phyloP scores from a whole-genome alignment of 2,113 vertebrate genomes.

The Xerus inauris region DNA sequence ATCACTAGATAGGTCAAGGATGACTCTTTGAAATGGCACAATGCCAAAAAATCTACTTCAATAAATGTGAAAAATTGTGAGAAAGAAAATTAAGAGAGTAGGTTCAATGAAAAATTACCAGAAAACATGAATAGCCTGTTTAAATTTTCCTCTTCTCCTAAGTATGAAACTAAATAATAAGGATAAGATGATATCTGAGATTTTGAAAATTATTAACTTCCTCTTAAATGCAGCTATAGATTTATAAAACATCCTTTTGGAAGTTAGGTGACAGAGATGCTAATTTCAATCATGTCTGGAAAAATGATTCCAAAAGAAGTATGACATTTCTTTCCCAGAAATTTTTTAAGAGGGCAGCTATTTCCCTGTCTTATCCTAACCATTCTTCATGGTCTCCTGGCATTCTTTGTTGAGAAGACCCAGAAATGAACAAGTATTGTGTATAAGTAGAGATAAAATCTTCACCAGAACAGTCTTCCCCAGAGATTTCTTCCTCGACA shows the following conservation, averaged over 20 bases:
- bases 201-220: conserved; percentile 23
- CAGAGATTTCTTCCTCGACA: neutral
- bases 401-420: neutral
- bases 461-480: neutral
- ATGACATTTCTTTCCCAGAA: neutral
- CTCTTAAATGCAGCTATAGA: neutral
- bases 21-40: neutral
- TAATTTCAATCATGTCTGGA: neutral
- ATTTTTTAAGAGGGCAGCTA: neutral
- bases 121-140: neutral
- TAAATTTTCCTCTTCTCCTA: neutral
- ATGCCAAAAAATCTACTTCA: neutral
- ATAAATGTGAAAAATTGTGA: neutral
- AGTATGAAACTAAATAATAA: neutral
- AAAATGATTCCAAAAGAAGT: neutral
- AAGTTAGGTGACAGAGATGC: neutral
- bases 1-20: neutral
- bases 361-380: neutral
- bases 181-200: neutral
- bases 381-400: neutral
- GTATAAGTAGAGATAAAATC: neutral
- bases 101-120: neutral
- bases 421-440: neutral
- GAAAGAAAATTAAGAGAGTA: neutral
- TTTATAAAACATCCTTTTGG: neutral